These are phyloP conservation scores for Corythoichthys haematopterus DNA, from an alignment of 2,113 vertebrate genomes.

Conservation along the genomic window DNA sequence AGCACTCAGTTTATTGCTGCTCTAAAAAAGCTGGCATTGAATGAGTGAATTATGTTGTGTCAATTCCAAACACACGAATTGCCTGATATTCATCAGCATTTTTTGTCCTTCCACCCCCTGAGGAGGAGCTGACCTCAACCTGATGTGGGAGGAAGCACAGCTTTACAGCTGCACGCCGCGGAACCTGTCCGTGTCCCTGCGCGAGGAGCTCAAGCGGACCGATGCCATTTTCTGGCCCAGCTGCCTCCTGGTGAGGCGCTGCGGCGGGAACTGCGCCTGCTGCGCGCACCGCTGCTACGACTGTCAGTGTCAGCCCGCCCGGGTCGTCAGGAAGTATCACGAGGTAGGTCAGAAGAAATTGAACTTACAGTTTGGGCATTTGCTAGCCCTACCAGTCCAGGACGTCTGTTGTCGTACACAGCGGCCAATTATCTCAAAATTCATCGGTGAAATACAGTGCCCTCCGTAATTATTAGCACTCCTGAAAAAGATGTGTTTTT, in stretches of 20 bases:
- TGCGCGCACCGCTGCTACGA: conserved; percentile 86
- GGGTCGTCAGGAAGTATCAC: conserved; percentile 89
- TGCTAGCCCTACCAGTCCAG: neutral
- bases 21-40: too few species aligned
- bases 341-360: conserved; percentile 72
- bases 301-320: conserved; percentile 87
- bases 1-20: too few species aligned
- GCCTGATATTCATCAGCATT: neutral
- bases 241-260: conserved; percentile 94
- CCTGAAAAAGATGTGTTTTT: too few species aligned
- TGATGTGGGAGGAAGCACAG: conserved; percentile 86
- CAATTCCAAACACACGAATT: neutral
- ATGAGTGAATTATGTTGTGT: too few species aligned
- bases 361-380: neutral
- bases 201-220: conserved; percentile 90
- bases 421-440: too few species aligned
- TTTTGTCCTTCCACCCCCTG: neutral
- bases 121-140: conserved; percentile 90
- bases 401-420: neutral
- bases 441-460: too few species aligned
- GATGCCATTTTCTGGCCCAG: conserved; percentile 96
- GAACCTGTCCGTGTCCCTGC: conserved; percentile 89
- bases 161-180: conserved; percentile 95
- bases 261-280: conserved; percentile 95
- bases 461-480: too few species aligned